Evolutionary conservation across 2,797 vertebrate genomes (phyloP), one percentile per base, ranked within the genome.

Genomic region (Microchirus variegatus): DNA sequence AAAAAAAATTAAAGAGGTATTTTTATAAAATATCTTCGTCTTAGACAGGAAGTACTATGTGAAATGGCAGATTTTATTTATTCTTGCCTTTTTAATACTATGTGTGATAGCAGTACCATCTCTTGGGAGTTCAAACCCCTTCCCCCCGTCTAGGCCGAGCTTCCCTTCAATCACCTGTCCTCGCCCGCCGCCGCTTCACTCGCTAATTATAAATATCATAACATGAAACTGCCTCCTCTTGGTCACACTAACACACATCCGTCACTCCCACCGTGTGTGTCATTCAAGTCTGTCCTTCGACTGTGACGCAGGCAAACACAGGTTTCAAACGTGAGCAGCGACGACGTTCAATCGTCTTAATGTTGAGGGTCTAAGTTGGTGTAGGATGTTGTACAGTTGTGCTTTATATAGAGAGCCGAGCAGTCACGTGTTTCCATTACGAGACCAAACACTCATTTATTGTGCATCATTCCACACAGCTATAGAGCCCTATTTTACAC

Each of bases 11-110:
- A 85, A 88, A 87, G 59, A 85, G 72, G 78, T 93, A 92, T 92
- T 93, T 93, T 92, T 92, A 86, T 92, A 92, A 89, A 90, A 86
- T 82, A 89, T 88, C 79, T 76, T 75, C 12, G 67, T 82, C 75
- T 87, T 51, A 63, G 78, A 85, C 77, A 85, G 72, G 84, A 69
- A 78, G 62, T 71, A 86, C 74, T 68, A 80, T 79, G 80, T 83
- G 73, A 83, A 80, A 68, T 73, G 76, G 85, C 86, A 87, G 79
- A 84, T 75, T 88, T 84, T 55, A 87, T 86, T 89, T 89, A 80
- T 84, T 90, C 86, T 89, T 83, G 75, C 78, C 75, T 89, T 91
- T 13, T 87, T 87, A 78, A 75, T 86, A 85, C 78, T 67, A 63
- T 79, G 61, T 78, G 73, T 57, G 75, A 81, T 81, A 76, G 87